phyloP scores from a whole-genome alignment of 1,140 invertebrate species.

The Pteromalus puparum region DNA sequence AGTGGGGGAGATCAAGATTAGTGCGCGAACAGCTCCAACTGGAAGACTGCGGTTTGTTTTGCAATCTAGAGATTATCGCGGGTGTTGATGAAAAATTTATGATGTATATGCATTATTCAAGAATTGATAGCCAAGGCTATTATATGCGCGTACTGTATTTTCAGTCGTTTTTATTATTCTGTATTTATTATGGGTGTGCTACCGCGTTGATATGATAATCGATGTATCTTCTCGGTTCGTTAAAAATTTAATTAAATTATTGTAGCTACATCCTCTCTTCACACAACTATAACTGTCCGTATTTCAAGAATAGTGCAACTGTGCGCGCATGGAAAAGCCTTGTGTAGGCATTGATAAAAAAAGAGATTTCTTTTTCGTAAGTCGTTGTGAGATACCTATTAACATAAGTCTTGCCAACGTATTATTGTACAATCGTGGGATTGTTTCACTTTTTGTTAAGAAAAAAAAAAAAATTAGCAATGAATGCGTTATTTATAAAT shows the following conservation, averaged over 20 bases:
- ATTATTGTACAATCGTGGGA: slow-evolving; percentile 7
- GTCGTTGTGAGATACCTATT: background rate
- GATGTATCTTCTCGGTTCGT: background rate
- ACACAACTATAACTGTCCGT: background rate
- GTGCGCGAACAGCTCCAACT: no score
- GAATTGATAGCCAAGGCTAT: background rate
- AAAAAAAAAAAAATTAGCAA: slow-evolving; percentile 16
- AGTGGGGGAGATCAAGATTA: background rate
- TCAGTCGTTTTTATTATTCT: background rate
- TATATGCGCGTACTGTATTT: background rate
- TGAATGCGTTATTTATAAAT: slow-evolving; percentile 10
- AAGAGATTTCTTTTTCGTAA: slow-evolving; percentile 17
- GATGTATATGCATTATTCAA: slow-evolving; percentile 6
- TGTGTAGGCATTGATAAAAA: slow-evolving; percentile 9
- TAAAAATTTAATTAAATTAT: background rate
- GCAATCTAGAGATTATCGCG: background rate
- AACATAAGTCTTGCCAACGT: background rate
- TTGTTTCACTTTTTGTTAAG: slow-evolving; percentile 10
- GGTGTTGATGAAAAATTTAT: background rate
- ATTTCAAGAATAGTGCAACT: background rate
- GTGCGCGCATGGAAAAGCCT: background rate
- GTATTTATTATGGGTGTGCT: background rate
- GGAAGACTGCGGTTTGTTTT: background rate
- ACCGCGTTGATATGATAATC: background rate
- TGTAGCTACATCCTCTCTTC: background rate